These are phyloP conservation scores for Idaea biselata DNA, from an alignment of 2,888 invertebrate genomes.

Conservation along the genomic window DNA sequence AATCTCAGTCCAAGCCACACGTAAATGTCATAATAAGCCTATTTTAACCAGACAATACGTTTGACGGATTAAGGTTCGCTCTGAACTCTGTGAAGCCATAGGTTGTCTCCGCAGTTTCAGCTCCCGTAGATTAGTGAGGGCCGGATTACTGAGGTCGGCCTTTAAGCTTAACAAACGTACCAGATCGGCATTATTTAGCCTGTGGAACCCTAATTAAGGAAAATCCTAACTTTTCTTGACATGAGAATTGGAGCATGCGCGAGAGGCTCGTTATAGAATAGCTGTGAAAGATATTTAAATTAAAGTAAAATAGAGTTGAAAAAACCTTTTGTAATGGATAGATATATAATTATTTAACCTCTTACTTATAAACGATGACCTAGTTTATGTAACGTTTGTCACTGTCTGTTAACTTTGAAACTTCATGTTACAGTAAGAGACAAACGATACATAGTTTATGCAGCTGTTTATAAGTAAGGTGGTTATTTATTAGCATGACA, in stretches of 20 bases:
- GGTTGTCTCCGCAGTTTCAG: constrained; percentile 25
- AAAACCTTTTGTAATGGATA: too few species aligned
- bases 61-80: constrained; percentile 32
- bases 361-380: too few species aligned
- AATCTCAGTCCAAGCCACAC: neutral
- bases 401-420: too few species aligned
- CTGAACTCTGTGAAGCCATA: constrained; percentile 28
- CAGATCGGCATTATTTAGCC: constrained; percentile 68
- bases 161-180: constrained; percentile 65
- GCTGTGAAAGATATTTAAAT: neutral
- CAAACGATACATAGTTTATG: too few species aligned
- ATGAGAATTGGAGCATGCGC: constrained; percentile 49
- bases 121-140: constrained; percentile 26
- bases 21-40: constrained; percentile 18
- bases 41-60: constrained; percentile 30
- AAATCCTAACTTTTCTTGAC: constrained; percentile 68
- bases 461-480: too few species aligned
- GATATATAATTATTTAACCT: too few species aligned
- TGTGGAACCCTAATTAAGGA: constrained; percentile 62
- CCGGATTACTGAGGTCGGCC: constrained; percentile 48
- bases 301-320: neutral
- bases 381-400: too few species aligned
- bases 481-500: too few species aligned
- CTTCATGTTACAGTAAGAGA: too few species aligned
- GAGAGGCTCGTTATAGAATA: constrained; percentile 16